Base-by-base conservation (phyloP, 2,797 vertebrate species). In the Antrozous pallidus region DNA sequence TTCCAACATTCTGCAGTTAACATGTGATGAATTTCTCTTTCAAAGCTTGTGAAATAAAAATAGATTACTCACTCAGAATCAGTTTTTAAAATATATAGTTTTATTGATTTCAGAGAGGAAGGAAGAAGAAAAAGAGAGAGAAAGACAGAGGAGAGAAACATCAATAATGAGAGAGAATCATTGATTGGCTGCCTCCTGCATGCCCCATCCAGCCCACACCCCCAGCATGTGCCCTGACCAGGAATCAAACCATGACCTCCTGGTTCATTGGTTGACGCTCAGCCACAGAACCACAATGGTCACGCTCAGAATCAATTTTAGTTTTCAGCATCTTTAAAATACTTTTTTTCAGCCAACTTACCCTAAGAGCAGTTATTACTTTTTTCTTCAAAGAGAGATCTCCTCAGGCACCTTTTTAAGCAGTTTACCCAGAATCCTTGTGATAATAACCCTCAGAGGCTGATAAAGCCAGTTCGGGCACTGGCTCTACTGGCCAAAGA, bases 31-130 rank as follows among this genome's bases (percentile, higher is more conserved):
- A 91, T 83, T 94, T 95, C 71, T 87, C 14, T 5, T 74, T 24
- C 24, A 74, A 61, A 95, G 36, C 22, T 47, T 94, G 36, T 91
- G 71, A 47, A 95, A 73, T 90, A 78, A 94, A 86, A 73, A 67
- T 88, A 75, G 2, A 8, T 83, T 82, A 18, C 28, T 92, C 65
- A 80, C 79, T 95, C 65, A 54, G 71, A 93, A 45, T 91, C 31
- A 69, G 56, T 89, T 89, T 80, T 84, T 56, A 56, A 56, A 56
- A 56, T 56, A 56, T 26, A 56, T 56, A 56, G 54, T 56, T 56
- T 56, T 56, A 56, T 56, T 56, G 22, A 56, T 26, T 56, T 56
- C 0, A 3, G 54, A 56, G 17, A 10, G 9, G 54, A 54, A 20
- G 22, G 49, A 51, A 18, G 22, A 18, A 51, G 18, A 51, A 17